Base-by-base conservation (phyloP, 2,888 invertebrate species). In the Cordilura impudica region DNA sequence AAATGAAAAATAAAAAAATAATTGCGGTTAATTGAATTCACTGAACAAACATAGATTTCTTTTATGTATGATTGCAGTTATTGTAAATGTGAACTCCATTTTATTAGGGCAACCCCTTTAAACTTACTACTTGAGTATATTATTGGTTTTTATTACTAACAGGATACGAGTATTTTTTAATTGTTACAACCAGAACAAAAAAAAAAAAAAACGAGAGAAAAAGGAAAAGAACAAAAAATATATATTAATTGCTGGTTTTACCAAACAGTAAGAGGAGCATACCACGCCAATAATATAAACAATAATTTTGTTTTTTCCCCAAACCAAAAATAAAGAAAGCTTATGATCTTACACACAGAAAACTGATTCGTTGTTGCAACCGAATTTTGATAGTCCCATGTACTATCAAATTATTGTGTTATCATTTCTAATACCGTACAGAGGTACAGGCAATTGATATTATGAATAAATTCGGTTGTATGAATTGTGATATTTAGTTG, bases 21-120 rank as follows among this genome's bases (percentile, higher is more conserved):
- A 65, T 65, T 78, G 78, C 78, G 74, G 78, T 74, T 78, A 74
- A 78, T 78, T 78, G 78, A 78, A 78, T 74, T 74, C 78, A 78
- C 39, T 78, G 74, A 78, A 70, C 66, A 78, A 26, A 10, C 3
- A 45, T 21, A 12, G 16, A 56, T 23, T 29, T 45, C 43, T 26
- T 65, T 65, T 29, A 31, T 61, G 45, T 69, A 23, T 21, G 10
- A 29, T 23, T 61, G 47, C 29, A 54, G 29, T 58, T 29, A 39
- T 39, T 58, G 56, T 19, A 56, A 35, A 56, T 45, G 67, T 61
- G 29, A 29, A 21, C 35, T 60, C 31, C 31, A 65, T 71, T 65
- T 71, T 21, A 51, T 58, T 58, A 18, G 47, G 19, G 23, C 14
- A 61, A 72, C 53, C 58, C 61, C 19, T 35, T 60, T 67, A 29